phyloP scores from a whole-genome alignment of 2,797 vertebrate species.

The Oreortyx pictus region DNA sequence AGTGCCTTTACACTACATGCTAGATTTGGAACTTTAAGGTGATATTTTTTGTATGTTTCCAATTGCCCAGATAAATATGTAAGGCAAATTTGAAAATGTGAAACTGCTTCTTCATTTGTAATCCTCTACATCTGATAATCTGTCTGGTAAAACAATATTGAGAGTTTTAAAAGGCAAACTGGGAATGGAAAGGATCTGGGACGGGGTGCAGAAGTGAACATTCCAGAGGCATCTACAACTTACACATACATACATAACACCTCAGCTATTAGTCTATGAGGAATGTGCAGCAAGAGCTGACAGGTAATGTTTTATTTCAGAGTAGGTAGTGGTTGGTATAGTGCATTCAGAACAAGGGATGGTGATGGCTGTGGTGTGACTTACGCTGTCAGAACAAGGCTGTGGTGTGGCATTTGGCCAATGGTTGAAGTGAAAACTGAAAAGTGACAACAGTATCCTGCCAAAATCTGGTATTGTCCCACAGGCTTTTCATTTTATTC shows the following conservation, averaged over 20 bases:
- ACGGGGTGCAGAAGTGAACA: not conserved
- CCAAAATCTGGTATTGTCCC: constrained; percentile 51
- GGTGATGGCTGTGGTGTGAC: constrained; percentile 29
- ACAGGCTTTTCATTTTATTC: constrained; percentile 52
- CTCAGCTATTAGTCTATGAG: not conserved
- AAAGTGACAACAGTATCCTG: constrained; percentile 41
- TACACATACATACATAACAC: not conserved
- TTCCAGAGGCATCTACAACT: constrained; percentile 9
- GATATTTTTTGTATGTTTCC: not conserved
- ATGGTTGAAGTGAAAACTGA: constrained; percentile 41
- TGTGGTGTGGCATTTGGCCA: constrained; percentile 27
- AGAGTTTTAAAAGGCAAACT: not conserved
- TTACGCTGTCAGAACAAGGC: constrained; percentile 39
- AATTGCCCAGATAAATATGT: not conserved
- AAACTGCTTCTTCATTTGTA: not conserved
- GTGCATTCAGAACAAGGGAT: not conserved
- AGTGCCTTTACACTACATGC: not conserved
- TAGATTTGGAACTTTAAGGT: not conserved
- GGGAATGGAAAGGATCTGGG: not conserved
- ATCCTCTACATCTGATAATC: not conserved
- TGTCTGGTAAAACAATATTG: accelerated
- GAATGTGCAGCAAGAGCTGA: not conserved
- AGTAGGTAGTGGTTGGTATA: not conserved
- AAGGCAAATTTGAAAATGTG: not conserved
- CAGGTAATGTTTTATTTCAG: constrained; percentile 30